Conservation (phyloP, 2,797 vertebrate genomes). For the Peromyscus eremicus region DNA sequence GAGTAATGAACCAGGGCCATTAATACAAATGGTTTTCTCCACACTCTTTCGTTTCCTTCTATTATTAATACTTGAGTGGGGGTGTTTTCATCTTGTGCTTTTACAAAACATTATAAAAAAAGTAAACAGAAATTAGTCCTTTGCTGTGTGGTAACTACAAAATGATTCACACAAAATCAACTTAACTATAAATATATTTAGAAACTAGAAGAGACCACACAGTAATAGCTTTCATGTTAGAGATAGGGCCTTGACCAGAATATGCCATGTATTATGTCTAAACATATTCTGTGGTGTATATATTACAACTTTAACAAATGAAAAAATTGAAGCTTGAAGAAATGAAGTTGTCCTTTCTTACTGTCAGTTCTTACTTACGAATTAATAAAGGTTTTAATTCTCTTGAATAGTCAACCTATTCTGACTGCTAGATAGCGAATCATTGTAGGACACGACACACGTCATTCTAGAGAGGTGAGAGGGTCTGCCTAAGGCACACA, state of each 20-base stretch:
- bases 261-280: not conserved
- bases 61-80: not conserved
- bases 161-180: not conserved
- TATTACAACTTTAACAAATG: not conserved
- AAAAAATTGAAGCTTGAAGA: not conserved
- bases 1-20: not conserved
- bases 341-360: not conserved
- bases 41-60: not conserved
- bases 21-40: not conserved
- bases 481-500: not conserved
- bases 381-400: not conserved
- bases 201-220: not conserved
- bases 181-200: slow-evolving; percentile 16
- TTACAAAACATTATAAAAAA: not conserved
- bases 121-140: not conserved
- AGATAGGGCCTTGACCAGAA: not conserved
- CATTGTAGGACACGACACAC: not conserved
- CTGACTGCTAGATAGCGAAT: not conserved
- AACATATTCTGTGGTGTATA: not conserved
- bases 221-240: not conserved
- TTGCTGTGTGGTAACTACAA: not conserved
- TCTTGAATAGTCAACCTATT: not conserved
- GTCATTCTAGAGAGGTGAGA: not conserved
- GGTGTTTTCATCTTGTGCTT: not conserved
- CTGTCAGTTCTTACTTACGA: not conserved